A percentile compares a stretch with the other conserved stretches of the same genome.
These are phyloP conservation scores for Neolamprologus variostigma DNA, from an alignment of 2,113 vertebrate species.

Conservation along the genomic window DNA sequence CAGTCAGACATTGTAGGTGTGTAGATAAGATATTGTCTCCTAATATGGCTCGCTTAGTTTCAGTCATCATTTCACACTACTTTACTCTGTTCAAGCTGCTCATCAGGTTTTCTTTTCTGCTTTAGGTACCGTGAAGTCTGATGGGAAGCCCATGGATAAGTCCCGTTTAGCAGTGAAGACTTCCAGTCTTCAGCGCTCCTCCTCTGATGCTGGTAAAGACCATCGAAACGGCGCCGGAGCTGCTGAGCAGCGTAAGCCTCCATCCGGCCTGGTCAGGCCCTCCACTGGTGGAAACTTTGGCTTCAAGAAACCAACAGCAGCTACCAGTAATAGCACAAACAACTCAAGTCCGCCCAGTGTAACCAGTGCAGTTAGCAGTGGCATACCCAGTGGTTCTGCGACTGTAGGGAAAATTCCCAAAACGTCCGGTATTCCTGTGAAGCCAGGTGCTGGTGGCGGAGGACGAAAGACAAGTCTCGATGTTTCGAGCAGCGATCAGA, in stretches of 20 bases:
- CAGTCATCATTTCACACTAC: not conserved
- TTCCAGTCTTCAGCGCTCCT: slow-evolving; percentile 85
- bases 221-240: slow-evolving; percentile 49
- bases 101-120: not conserved
- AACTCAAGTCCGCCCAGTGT: slow-evolving; percentile 60
- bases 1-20: slow-evolving; percentile 42
- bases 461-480: slow-evolving; percentile 90
- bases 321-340: slow-evolving; percentile 61
- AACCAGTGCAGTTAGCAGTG: slow-evolving; percentile 63
- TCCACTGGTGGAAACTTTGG: slow-evolving; percentile 85
- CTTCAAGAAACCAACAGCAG: slow-evolving; percentile 82
- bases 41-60: slow-evolving; percentile 24
- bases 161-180: slow-evolving; percentile 82
- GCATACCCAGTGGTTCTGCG: slow-evolving; percentile 58
- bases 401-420: slow-evolving; percentile 82
- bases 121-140: slow-evolving; percentile 49
- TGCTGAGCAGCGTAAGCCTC: slow-evolving; percentile 84
- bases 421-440: slow-evolving; percentile 89
- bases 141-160: slow-evolving; percentile 81
- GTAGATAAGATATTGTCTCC: slow-evolving; percentile 39
- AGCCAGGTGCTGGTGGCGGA: slow-evolving; percentile 66
- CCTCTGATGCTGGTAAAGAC: slow-evolving; percentile 88
- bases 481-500: slow-evolving; percentile 78
- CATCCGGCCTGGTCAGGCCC: slow-evolving; percentile 83
- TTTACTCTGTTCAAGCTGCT: not conserved